Percentiles rank a stretch among this genome's conserved stretches.
These are phyloP conservation scores for Limanda limanda DNA, from an alignment of 2,113 vertebrate genomes.

Conservation along the genomic window DNA sequence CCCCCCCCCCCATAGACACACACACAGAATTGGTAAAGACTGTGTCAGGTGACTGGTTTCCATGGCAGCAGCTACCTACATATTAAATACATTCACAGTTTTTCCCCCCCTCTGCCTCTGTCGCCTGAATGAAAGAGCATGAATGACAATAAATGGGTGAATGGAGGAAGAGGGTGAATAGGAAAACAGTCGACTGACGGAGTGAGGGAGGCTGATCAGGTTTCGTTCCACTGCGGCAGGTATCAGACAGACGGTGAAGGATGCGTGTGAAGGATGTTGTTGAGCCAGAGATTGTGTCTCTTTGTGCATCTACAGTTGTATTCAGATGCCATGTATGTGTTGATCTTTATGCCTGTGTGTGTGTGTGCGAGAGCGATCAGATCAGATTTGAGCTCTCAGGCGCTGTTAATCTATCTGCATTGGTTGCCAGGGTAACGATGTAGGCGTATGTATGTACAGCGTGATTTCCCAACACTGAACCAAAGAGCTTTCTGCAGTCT, in stretches of 20 bases:
- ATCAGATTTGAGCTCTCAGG: slow-evolving; percentile 23
- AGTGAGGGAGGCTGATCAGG: slow-evolving; percentile 11
- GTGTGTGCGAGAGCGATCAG: slow-evolving; percentile 3
- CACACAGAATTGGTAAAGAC: slow-evolving; percentile 25
- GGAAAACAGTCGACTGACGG: slow-evolving; percentile 11
- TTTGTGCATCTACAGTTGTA: slow-evolving; percentile 4
- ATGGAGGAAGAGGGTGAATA: slow-evolving; percentile 56
- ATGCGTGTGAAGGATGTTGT: background rate
- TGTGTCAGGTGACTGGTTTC: slow-evolving; percentile 69
- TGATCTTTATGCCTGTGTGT: background rate
- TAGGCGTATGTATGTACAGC: background rate
- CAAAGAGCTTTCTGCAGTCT: slow-evolving; percentile 19
- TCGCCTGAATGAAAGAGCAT: slow-evolving; percentile 56
- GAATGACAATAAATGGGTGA: slow-evolving; percentile 69
- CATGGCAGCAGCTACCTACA: slow-evolving; percentile 68
- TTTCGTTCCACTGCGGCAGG: slow-evolving; percentile 21
- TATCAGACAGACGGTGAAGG: background rate
- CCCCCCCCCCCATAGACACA: slow-evolving; percentile 7
- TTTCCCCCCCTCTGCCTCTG: background rate
- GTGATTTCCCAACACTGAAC: slow-evolving; percentile 13
- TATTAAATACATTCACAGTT: slow-evolving; percentile 37
- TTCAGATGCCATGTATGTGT: background rate
- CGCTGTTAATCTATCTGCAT: slow-evolving; percentile 38
- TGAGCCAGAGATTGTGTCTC: background rate
- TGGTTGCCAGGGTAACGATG: slow-evolving; percentile 32